phyloP scores from a whole-genome alignment of 1,140 invertebrate genomes.

The Drosophila bifasciata region DNA sequence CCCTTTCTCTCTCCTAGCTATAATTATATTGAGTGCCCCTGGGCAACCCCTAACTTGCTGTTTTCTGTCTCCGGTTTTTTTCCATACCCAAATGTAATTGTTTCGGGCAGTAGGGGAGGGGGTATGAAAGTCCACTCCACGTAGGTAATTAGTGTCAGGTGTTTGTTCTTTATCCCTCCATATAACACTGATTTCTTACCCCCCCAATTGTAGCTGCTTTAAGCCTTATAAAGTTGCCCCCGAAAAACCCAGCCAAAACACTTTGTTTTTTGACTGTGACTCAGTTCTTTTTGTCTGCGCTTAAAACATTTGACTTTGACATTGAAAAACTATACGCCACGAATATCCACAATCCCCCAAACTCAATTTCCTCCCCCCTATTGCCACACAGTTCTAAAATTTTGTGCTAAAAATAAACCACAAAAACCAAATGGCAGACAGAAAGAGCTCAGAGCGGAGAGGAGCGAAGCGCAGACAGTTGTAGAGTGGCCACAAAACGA shows the following conservation, averaged over 20 bases:
- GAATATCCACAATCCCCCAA: not conserved
- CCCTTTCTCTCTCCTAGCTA: constrained; percentile 10
- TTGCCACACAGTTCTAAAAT: constrained; percentile 1
- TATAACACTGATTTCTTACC: not conserved
- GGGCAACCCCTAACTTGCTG: constrained; percentile 46
- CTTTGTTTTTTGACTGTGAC: constrained; percentile 46
- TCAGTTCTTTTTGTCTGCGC: constrained; percentile 32
- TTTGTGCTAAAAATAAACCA: constrained; percentile 67
- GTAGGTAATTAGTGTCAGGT: constrained; percentile 66
- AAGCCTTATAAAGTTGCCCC: not conserved
- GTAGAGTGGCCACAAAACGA: constrained; percentile 69
- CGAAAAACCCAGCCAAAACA: constrained; percentile 29
- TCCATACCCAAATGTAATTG: constrained; percentile 54
- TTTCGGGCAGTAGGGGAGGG: constrained; percentile 23
- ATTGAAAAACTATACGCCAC: constrained; percentile 68
- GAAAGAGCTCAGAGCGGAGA: not conserved
- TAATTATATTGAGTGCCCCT: constrained; percentile 69
- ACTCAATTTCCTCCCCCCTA: constrained; percentile 6
- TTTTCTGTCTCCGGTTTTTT: constrained; percentile 22
- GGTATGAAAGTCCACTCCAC: constrained; percentile 15
- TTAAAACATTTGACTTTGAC: constrained; percentile 64
- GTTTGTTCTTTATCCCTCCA: constrained; percentile 26
- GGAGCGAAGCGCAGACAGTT: no score
- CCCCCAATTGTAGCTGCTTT: not conserved
- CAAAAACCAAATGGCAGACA: constrained; percentile 54